Evolutionary conservation across 2,797 vertebrate species (phyloP).

Genomic region (Sebastes umbrosus): DNA sequence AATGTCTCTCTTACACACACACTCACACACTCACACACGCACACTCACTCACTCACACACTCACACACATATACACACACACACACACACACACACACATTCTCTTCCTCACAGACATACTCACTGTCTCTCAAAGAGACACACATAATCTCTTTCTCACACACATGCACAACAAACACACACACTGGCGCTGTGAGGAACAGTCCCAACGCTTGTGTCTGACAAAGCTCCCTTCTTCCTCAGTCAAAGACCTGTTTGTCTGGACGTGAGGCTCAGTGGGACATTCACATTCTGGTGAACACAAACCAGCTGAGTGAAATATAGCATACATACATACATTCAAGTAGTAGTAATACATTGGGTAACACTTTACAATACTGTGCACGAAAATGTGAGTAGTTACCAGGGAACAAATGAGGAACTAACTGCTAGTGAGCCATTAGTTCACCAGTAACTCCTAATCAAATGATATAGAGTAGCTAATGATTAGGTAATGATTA

Average conservation of each 20-base stretch:
- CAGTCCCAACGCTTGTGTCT: conserved; percentile 73
- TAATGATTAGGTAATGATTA: no score
- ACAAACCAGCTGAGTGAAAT: conserved; percentile 56
- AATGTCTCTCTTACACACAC: conserved; percentile 16
- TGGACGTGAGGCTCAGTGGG: conserved; percentile 55
- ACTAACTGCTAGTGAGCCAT: neutral
- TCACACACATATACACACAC: conserved; percentile 9
- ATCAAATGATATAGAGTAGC: no score
- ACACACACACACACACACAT: conserved; percentile 47
- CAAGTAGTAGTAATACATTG: no score
- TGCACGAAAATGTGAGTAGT: neutral
- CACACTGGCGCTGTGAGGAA: conserved; percentile 36
- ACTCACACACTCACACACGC: conserved; percentile 26
- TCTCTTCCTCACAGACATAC: conserved; percentile 52
- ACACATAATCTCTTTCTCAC: conserved; percentile 49
- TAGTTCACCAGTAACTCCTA: neutral
- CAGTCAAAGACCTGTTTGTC: conserved; percentile 76
- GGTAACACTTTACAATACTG: no score
- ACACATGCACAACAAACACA: conserved; percentile 5
- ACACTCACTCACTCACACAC: neutral
- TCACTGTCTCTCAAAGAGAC: conserved; percentile 42
- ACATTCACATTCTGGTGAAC: conserved; percentile 65
- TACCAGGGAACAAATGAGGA: neutral
- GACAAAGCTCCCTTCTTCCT: conserved; percentile 71
- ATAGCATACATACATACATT: conserved; percentile 16